These are phyloP conservation scores for Amphiprion ocellaris DNA, from an alignment of 2,113 vertebrate species.

Conservation along the genomic window DNA sequence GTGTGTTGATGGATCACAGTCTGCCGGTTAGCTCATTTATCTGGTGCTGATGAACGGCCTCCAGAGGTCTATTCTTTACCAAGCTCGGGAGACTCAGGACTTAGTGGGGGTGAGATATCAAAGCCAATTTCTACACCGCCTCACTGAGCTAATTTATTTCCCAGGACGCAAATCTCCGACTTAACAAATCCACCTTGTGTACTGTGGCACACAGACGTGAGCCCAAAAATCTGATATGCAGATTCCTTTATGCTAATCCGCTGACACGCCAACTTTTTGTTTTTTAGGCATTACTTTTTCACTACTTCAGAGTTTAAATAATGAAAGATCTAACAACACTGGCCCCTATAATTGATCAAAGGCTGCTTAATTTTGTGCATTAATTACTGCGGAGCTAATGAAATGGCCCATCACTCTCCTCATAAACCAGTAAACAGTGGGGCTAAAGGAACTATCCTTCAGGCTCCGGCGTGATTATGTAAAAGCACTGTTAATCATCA, in stretches of 20 bases:
- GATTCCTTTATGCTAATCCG: slow-evolving; percentile 8
- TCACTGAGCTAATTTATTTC: slow-evolving; percentile 49
- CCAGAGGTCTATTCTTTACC: slow-evolving; percentile 47
- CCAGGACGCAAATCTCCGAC: slow-evolving; percentile 34
- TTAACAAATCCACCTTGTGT: slow-evolving; percentile 31
- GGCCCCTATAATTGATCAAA: slow-evolving; percentile 69
- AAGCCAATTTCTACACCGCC: slow-evolving; percentile 41
- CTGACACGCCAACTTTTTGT: slow-evolving; percentile 13
- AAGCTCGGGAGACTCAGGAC: slow-evolving; percentile 29
- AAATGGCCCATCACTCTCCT: slow-evolving; percentile 79
- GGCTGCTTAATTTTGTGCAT: slow-evolving; percentile 71
- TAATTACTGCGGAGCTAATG: slow-evolving; percentile 79
- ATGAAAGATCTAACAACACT: slow-evolving; percentile 55
- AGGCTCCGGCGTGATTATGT: slow-evolving; percentile 64
- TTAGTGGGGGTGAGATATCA: slow-evolving; percentile 41
- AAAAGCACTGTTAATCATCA: slow-evolving; percentile 75
- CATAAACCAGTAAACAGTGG: slow-evolving; percentile 77
- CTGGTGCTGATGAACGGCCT: slow-evolving; percentile 42
- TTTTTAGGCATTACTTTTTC: slow-evolving; percentile 22
- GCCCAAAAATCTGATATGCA: slow-evolving; percentile 1
- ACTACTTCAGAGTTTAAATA: slow-evolving; percentile 48
- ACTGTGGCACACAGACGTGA: slow-evolving; percentile 22
- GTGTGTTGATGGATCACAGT: slow-evolving; percentile 42
- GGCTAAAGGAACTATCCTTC: slow-evolving; percentile 75
- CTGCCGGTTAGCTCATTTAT: slow-evolving; percentile 51